A percentile compares a stretch with the other conserved stretches of the same genome.
Conservation (phyloP, 2,888 invertebrate species). For the Biston stratarius region DNA sequence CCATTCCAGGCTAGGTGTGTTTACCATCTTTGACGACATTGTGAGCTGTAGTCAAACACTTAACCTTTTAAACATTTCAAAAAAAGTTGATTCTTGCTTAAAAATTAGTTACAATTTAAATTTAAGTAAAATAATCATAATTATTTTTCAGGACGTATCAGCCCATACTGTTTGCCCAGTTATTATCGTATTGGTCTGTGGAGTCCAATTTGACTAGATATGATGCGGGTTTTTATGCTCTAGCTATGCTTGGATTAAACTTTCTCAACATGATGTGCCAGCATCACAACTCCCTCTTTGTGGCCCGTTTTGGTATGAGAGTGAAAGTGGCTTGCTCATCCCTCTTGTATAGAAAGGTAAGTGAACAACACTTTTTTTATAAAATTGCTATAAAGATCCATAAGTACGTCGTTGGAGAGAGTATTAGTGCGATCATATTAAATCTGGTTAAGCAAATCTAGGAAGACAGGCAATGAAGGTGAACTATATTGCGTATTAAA, state of each 20-base stretch:
- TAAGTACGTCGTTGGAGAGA: too few species aligned
- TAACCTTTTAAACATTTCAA: too few species aligned
- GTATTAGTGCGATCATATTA: too few species aligned
- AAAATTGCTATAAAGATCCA: not conserved
- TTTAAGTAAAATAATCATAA: not conserved
- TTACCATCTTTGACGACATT: too few species aligned
- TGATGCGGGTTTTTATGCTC: slow-evolving; percentile 87
- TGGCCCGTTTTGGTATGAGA: slow-evolving; percentile 89
- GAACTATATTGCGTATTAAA: too few species aligned
- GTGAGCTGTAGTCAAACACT: too few species aligned
- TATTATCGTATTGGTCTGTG: slow-evolving; percentile 84
- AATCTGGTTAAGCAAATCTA: too few species aligned
- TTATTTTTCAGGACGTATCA: slow-evolving; percentile 74
- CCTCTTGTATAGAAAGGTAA: slow-evolving; percentile 91
- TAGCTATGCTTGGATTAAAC: slow-evolving; percentile 79
- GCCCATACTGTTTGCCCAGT: slow-evolving; percentile 82
- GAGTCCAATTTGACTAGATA: slow-evolving; percentile 60
- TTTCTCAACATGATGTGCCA: slow-evolving; percentile 86
- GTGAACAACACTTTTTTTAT: not conserved
- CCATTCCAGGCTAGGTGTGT: too few species aligned
- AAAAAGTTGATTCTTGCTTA: too few species aligned
- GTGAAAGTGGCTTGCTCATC: slow-evolving; percentile 90
- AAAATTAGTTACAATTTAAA: too few species aligned
- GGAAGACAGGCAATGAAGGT: too few species aligned
- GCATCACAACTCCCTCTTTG: slow-evolving; percentile 90